Evolutionary conservation across 2,113 vertebrate species (phyloP), one percentile per base, ranked within the genome.

Genomic region (Ailuropoda melanoleuca): DNA sequence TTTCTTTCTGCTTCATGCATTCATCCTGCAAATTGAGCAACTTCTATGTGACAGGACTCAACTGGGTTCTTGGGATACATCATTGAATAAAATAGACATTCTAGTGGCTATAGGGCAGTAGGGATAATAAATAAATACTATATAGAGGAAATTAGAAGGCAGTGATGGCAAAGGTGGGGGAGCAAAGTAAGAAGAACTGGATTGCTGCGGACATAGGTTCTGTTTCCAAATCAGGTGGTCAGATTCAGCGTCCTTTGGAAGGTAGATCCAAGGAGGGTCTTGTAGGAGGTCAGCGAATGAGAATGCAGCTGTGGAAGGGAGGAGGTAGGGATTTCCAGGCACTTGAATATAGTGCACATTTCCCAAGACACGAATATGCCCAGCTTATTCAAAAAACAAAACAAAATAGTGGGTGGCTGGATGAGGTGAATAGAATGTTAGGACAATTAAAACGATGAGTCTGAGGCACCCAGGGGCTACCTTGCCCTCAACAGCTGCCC

Each of bases 301-400:
- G 15, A 6, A 6, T 0, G 0, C 7, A 23, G 6, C 56, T 23
- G 1, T 13, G 15, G 50, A 14, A 14, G 17, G 24, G 6, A 17
- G 1, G 13, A 56, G 15, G 12, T 0, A 19, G 15, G 88, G 8
- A 6, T 78, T 43, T 55, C 74, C 23, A 19, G 29, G 34, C 14
- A 34, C 94, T 72, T 55, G 14, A 64, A 31, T 5, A 31, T 5
- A 34, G 21, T 11, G 34, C 90, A 50, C 46, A 46, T n/a, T 11
- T 55, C 26, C 55, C 43, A 24, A 56, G 26, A 39, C 81, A 43
- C n/a, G 34, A 34, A 13, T 89, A 24, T 58, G 64, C 66, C 39
- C 77, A 18, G 6, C 23, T 94, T 68, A n/a, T 55, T 90, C 86
- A 75, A 95, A 74, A 24, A 85, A 66, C 29, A 72, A 72, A 10